A percentile compares a stretch with the other conserved stretches of the same genome.
Conservation (phyloP, 2,888 invertebrate genomes). For the Polyploca ridens region DNA sequence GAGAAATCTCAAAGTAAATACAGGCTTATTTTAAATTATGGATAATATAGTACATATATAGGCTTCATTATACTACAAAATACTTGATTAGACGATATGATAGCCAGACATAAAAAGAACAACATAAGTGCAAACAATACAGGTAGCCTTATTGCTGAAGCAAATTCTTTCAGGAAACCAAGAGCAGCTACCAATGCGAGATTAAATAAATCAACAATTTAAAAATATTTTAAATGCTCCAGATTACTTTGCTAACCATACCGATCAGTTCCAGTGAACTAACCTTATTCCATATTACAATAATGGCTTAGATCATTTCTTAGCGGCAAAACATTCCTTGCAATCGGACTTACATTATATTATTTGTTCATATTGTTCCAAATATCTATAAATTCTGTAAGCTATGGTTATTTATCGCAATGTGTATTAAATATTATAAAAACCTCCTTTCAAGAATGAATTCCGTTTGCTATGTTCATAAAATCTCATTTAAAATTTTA, state of each 20-base stretch:
- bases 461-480: too few species aligned
- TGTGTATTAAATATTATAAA: not conserved
- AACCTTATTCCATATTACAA: constrained; percentile 79
- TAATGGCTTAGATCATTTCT: constrained; percentile 76
- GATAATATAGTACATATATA: too few species aligned
- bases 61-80: too few species aligned
- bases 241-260: constrained; percentile 65
- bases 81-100: too few species aligned
- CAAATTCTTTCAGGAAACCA: too few species aligned
- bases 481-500: too few species aligned
- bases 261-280: constrained; percentile 69
- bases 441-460: not conserved
- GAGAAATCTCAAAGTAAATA: too few species aligned
- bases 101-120: too few species aligned
- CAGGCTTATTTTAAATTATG: too few species aligned
- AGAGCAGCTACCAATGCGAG: too few species aligned
- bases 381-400: constrained; percentile 7
- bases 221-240: constrained; percentile 30
- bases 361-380: constrained; percentile 10
- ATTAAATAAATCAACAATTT: not conserved
- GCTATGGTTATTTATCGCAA: not conserved
- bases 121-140: too few species aligned
- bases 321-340: constrained; percentile 68
- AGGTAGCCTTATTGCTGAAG: too few species aligned
- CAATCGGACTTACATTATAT: constrained; percentile 41